phyloP scores from a whole-genome alignment of 2,113 vertebrate genomes.

The Cercocebus atys region DNA sequence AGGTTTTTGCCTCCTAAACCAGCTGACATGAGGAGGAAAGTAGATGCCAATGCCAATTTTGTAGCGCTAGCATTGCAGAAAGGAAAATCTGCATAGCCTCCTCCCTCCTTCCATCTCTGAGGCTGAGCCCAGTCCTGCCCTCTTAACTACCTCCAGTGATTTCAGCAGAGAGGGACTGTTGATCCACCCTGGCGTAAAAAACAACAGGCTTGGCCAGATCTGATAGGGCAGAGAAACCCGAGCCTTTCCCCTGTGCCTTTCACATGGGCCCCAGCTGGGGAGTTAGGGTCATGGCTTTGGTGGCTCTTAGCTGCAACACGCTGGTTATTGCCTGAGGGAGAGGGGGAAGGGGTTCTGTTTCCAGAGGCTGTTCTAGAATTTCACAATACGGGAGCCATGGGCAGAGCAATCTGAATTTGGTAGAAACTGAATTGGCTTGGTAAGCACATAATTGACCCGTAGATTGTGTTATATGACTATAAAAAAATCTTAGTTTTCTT shows the following conservation, averaged over 20 bases:
- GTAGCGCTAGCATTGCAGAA: not conserved
- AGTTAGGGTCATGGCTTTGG: not conserved
- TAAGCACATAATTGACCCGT: not conserved
- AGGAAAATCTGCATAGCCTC: not conserved
- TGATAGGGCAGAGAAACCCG: not conserved
- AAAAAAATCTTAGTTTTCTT: not conserved
- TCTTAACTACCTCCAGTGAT: not conserved
- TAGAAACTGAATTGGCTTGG: not conserved
- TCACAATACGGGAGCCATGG: not conserved
- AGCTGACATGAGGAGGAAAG: not conserved
- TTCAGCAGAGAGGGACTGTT: not conserved
- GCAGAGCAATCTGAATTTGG: not conserved
- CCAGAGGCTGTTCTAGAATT: not conserved
- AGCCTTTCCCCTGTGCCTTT: not conserved
- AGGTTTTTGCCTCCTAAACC: not conserved
- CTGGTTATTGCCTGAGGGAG: not conserved
- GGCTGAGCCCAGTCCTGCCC: not conserved
- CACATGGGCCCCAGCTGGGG: not conserved
- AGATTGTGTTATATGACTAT: not conserved
- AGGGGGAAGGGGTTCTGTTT: not conserved
- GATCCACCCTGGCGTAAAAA: not conserved
- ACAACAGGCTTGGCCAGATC: slow-evolving; percentile 35
- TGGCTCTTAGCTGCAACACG: no score
- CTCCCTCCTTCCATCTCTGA: not conserved
- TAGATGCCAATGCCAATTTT: not conserved